Conservation (phyloP, 2,113 vertebrate species). For the Diadophis punctatus region DNA sequence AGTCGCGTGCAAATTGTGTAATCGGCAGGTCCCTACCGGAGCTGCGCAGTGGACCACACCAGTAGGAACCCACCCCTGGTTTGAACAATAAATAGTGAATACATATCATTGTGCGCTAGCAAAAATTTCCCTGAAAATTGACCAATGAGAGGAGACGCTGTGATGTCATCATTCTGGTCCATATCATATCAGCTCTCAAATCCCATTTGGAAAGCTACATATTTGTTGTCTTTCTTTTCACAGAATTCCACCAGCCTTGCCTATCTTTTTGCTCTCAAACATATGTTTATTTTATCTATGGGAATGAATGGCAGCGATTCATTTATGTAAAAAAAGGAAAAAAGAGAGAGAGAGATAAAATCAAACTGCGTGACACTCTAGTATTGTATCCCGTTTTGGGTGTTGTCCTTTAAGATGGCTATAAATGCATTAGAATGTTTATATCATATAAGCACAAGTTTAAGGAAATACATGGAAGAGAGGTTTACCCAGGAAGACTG, state of each 20-base stretch:
- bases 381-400: not conserved
- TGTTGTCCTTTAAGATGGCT: not conserved
- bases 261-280: not conserved
- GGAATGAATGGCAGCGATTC: not conserved
- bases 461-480: not conserved
- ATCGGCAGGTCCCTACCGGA: no score
- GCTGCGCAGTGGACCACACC: no score
- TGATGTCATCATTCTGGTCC: not conserved
- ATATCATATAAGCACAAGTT: not conserved
- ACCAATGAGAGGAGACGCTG: not conserved
- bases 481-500: not conserved
- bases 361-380: not conserved
- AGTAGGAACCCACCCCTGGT: no score
- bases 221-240: not conserved
- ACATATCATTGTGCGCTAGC: slow-evolving; percentile 50
- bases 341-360: not conserved
- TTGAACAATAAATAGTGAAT: slow-evolving; percentile 57
- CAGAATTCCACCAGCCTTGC: not conserved
- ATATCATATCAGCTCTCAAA: not conserved
- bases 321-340: not conserved
- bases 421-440: not conserved
- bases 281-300: not conserved
- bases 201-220: not conserved
- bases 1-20: no score
- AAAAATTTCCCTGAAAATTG: not conserved